Percentiles rank a stretch among this genome's conserved stretches.
Conservation (phyloP, 2,888 invertebrate species). For the Drosophila lacicola region DNA sequence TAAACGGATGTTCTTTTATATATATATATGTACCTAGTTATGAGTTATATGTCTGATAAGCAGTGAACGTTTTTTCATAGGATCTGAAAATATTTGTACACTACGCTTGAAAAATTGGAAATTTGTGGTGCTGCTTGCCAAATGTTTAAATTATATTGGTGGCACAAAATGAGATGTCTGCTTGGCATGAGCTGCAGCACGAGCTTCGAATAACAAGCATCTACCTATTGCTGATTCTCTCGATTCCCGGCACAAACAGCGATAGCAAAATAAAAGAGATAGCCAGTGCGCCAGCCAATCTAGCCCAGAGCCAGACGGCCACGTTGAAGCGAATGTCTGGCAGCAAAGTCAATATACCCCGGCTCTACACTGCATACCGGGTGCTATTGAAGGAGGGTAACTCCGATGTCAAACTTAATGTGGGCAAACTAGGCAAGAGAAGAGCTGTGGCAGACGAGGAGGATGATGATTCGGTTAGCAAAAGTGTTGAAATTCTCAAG, state of each 20-base stretch:
- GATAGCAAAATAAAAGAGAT: slow-evolving; percentile 8
- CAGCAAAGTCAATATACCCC: slow-evolving; percentile 35
- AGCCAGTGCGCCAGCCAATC: background rate
- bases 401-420: slow-evolving; percentile 1
- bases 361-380: slow-evolving; percentile 52
- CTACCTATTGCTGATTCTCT: slow-evolving; percentile 39
- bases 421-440: slow-evolving; percentile 9
- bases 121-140: slow-evolving; percentile 15
- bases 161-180: slow-evolving; percentile 72
- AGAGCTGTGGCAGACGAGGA: slow-evolving; percentile 21
- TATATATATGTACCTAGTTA: background rate
- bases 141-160: slow-evolving; percentile 26
- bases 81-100: background rate
- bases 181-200: slow-evolving; percentile 34
- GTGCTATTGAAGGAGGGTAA: slow-evolving; percentile 20
- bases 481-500: background rate
- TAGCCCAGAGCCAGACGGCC: background rate
- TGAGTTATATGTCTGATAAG: slow-evolving; percentile 25
- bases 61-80: background rate
- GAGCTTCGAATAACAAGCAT: slow-evolving; percentile 24
- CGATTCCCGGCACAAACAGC: slow-evolving; percentile 3
- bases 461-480: slow-evolving; percentile 3
- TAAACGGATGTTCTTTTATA: no score
- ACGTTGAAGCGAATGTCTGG: slow-evolving; percentile 4
- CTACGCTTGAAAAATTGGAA: background rate